A percentile compares a stretch with the other conserved stretches of the same genome.
Evolutionary conservation across 1,140 invertebrate genomes (phyloP).

Genomic region (Ylistrum balloti): DNA sequence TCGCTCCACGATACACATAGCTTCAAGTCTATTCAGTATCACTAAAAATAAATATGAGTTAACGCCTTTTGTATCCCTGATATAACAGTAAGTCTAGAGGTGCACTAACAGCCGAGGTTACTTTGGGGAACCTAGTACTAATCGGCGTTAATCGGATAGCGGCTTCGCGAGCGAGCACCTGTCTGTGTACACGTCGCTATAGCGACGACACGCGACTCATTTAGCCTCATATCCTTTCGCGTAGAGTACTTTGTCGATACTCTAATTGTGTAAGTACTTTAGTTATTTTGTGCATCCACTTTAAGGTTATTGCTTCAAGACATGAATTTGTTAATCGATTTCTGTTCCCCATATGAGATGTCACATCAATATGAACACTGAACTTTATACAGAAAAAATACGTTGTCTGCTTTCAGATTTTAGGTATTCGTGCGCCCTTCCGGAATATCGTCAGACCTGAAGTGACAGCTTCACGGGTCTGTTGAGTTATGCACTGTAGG

Average conservation of each 20-base stretch:
- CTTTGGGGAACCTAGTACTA: background rate
- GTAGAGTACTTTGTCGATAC: background rate
- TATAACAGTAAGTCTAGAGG: background rate
- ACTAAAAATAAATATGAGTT: background rate
- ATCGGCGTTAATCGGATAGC: background rate
- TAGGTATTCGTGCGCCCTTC: conserved; percentile 35
- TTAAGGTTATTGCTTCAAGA: background rate
- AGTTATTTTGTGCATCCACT: background rate
- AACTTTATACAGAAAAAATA: background rate
- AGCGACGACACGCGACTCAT: conserved; percentile 50
- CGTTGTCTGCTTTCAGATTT: background rate
- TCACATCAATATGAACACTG: background rate
- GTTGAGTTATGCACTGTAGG: background rate
- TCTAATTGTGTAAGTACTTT: background rate
- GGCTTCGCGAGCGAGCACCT: conserved; percentile 52
- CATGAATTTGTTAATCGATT: background rate
- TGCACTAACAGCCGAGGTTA: background rate
- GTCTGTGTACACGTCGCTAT: conserved; percentile 52
- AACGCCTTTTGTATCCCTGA: background rate
- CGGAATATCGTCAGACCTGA: conserved; percentile 36
- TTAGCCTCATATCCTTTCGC: conserved; percentile 4
- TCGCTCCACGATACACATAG: background rate
- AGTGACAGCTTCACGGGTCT: background rate
- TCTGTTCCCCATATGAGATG: background rate
- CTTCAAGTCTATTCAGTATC: background rate